These are phyloP conservation scores for Galerucella calmariensis DNA, from an alignment of 2,888 invertebrate genomes.

Conservation along the genomic window DNA sequence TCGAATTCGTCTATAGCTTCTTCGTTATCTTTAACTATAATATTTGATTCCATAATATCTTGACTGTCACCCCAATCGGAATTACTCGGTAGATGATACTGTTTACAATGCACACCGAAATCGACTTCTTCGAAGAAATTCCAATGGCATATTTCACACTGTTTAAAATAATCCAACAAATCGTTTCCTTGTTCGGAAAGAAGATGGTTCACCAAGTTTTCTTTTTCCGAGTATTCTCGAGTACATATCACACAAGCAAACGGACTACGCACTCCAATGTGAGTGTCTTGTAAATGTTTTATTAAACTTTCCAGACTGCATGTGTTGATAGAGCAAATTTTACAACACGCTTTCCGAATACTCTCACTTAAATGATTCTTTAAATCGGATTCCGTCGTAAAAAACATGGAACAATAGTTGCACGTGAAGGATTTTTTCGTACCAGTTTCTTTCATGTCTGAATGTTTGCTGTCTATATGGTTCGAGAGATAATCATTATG, in stretches of 20 bases:
- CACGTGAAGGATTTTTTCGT: slow-evolving; percentile 1
- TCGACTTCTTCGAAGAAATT: slow-evolving; percentile 14
- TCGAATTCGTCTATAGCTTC: slow-evolving; percentile 12
- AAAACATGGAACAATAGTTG: slow-evolving; percentile 3
- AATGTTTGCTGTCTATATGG: slow-evolving; percentile 14
- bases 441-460: slow-evolving; percentile 2
- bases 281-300: slow-evolving; percentile 2
- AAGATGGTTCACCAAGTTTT: background rate
- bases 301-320: slow-evolving; percentile 5
- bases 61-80: background rate
- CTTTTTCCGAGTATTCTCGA: background rate
- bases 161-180: slow-evolving; percentile 5
- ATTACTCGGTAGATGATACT: background rate
- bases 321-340: slow-evolving; percentile 2
- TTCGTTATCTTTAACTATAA: background rate
- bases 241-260: slow-evolving; percentile 10
- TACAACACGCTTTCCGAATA: background rate
- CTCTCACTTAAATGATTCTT: background rate
- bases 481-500: background rate
- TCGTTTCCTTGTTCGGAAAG: slow-evolving; percentile 10
- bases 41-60: background rate
- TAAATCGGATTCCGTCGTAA: background rate
- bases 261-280: background rate
- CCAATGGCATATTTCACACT: slow-evolving; percentile 14
- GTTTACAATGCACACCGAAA: slow-evolving; percentile 2